Conservation (phyloP, 2,888 invertebrate species). For the Agonopterix heracliana region DNA sequence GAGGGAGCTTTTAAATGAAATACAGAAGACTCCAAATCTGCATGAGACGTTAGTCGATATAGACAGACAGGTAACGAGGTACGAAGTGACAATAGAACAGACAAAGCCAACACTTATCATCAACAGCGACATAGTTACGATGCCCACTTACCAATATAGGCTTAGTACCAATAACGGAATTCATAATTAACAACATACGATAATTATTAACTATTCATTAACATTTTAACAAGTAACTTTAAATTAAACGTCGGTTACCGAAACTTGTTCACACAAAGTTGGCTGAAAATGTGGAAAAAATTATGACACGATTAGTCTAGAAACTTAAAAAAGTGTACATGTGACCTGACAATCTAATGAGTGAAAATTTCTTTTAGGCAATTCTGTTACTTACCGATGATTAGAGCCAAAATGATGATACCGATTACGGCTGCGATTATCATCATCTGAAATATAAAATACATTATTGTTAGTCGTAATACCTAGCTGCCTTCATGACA, state of each 20-base stretch:
- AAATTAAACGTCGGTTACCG: conserved; percentile 64
- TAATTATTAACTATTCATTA: conserved; percentile 44
- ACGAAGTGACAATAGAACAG: conserved; percentile 54
- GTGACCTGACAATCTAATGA: conserved; percentile 8
- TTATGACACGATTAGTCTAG: conserved; percentile 53
- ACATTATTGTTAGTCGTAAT: too few species aligned
- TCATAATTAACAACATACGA: conserved; percentile 52
- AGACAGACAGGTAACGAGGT: conserved; percentile 29
- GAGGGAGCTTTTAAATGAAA: conserved; percentile 3
- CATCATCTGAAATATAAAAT: conserved; percentile 82
- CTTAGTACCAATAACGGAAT: conserved; percentile 47
- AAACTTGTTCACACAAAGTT: conserved; percentile 74
- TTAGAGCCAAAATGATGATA: conserved; percentile 88
- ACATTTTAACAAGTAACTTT: conserved; percentile 58
- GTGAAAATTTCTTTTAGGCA: neutral
- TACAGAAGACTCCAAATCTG: conserved; percentile 32
- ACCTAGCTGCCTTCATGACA: too few species aligned
- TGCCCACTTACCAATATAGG: conserved; percentile 65
- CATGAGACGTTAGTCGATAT: conserved; percentile 34
- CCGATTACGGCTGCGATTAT: conserved; percentile 92
- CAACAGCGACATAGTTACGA: conserved; percentile 46
- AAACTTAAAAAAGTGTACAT: conserved; percentile 33
- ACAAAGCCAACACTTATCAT: conserved; percentile 62
- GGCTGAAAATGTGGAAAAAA: conserved; percentile 68
- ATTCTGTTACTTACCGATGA: conserved; percentile 84